Conservation (phyloP, 2,113 vertebrate species). For the Solea senegalensis region DNA sequence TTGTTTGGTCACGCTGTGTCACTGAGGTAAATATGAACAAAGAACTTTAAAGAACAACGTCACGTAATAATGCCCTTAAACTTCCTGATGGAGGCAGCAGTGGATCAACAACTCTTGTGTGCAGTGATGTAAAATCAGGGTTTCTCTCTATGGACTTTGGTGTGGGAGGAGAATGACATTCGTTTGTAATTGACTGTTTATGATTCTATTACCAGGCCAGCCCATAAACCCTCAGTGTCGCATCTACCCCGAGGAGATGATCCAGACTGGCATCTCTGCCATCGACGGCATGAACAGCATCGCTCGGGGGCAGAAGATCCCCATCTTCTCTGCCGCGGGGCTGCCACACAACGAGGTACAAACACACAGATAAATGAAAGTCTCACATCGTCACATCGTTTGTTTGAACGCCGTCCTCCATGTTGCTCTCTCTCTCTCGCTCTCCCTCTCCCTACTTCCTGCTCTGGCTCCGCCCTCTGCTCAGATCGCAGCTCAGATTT, state of each 20-base stretch:
- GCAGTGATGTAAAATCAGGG: too few relatives aligned
- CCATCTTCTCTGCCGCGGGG: conserved; percentile 86
- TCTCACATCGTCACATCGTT: too few relatives aligned
- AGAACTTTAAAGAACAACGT: too few relatives aligned
- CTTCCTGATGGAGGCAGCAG: too few relatives aligned
- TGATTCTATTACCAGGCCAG: conserved; percentile 71
- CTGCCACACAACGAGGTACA: conserved; percentile 86
- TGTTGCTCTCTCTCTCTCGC: too few relatives aligned
- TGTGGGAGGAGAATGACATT: neutral
- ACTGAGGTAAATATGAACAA: too few relatives aligned
- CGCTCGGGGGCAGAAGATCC: conserved; percentile 86
- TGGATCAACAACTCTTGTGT: too few relatives aligned
- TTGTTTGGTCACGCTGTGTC: too few relatives aligned
- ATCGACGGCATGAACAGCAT: conserved; percentile 89
- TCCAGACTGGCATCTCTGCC: conserved; percentile 86
- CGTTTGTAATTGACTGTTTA: neutral
- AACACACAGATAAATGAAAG: neutral
- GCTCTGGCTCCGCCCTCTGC: neutral
- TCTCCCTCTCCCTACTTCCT: too few relatives aligned
- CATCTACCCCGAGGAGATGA: conserved; percentile 88
- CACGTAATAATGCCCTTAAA: too few relatives aligned
- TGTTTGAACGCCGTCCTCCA: too few relatives aligned
- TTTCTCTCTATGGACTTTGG: too few relatives aligned
- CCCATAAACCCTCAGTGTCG: conserved; percentile 87
- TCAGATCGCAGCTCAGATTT: conserved; percentile 87